phyloP scores from a whole-genome alignment of 1,140 invertebrate species.

The Caenorhabditis tropicalis region DNA sequence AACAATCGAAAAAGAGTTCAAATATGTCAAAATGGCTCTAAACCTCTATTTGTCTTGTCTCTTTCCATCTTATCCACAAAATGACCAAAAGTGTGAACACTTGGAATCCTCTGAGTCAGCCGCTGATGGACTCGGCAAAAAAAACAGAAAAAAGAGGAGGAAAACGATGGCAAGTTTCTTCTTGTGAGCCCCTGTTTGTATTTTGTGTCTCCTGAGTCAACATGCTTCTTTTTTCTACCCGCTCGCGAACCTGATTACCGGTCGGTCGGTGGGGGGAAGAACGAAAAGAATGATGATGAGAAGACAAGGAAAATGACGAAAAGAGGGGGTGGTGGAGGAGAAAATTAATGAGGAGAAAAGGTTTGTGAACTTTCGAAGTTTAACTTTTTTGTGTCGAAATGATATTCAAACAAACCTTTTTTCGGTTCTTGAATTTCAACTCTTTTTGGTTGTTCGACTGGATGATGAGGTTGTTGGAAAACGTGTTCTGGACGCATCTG shows the following conservation, averaged over 20 bases:
- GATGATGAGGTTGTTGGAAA: not conserved
- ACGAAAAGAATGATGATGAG: not conserved
- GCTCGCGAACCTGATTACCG: conserved; percentile 37
- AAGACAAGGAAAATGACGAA: not conserved
- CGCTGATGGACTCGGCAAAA: not conserved
- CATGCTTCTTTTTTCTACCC: not conserved
- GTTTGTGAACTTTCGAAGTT: not conserved
- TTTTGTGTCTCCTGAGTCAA: conserved; percentile 29
- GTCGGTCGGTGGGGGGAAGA: not conserved
- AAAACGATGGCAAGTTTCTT: conserved; percentile 25
- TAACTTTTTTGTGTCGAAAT: not conserved
- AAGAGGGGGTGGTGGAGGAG: not conserved
- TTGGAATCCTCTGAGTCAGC: not conserved
- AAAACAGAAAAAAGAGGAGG: not conserved
- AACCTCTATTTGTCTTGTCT: not conserved
- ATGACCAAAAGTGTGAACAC: conserved; percentile 30
- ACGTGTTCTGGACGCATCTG: not conserved
- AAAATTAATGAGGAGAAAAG: not conserved
- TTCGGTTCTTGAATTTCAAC: conserved; percentile 18
- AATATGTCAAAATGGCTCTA: conserved; percentile 13
- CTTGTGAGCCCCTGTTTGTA: conserved; percentile 30
- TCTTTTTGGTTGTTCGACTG: not conserved
- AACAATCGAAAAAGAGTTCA: not conserved
- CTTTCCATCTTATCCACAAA: not conserved
- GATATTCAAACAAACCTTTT: not conserved